Evolutionary conservation across 2,888 invertebrate species (phyloP).

Genomic region (Drosophila infuscata): DNA sequence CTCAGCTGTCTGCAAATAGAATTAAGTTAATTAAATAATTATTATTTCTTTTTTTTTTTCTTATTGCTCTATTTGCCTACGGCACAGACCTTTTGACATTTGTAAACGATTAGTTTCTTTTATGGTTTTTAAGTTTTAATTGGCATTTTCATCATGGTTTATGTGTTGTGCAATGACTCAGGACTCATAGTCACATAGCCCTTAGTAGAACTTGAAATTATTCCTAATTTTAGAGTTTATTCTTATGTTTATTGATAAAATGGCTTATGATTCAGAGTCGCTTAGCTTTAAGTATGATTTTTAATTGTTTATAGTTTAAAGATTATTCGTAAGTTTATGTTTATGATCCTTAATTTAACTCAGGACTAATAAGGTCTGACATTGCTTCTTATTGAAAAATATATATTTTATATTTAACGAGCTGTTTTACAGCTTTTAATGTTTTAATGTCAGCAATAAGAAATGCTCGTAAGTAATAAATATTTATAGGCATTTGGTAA

Average conservation of each 20-base stretch:
- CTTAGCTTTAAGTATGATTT: not conserved
- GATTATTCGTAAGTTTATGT: not conserved
- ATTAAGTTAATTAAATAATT: constrained; percentile 35
- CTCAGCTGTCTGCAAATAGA: constrained; percentile 8
- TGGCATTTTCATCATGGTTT: not conserved
- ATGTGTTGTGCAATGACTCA: not conserved
- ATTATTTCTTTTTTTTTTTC: constrained; percentile 3
- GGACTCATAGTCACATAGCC: not conserved
- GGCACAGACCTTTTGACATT: constrained; percentile 22
- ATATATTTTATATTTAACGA: constrained; percentile 18
- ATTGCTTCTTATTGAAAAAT: constrained; percentile 4
- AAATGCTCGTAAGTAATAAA: constrained; percentile 24
- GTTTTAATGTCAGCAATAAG: not conserved
- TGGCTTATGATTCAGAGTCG: not conserved
- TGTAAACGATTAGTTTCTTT: constrained; percentile 9
- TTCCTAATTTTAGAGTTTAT: not conserved
- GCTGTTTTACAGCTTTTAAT: constrained; percentile 13
- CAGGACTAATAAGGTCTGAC: not conserved
- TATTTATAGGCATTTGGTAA: constrained; percentile 28
- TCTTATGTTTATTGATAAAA: not conserved
- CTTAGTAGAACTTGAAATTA: not conserved
- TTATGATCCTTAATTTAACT: not conserved
- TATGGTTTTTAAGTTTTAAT: constrained; percentile 6
- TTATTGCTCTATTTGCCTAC: not conserved
- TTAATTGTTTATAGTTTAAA: not conserved